A percentile compares a stretch with the other conserved stretches of the same genome.
Conservation (phyloP, 2,888 invertebrate genomes). For the Trichacis sp. region DNA sequence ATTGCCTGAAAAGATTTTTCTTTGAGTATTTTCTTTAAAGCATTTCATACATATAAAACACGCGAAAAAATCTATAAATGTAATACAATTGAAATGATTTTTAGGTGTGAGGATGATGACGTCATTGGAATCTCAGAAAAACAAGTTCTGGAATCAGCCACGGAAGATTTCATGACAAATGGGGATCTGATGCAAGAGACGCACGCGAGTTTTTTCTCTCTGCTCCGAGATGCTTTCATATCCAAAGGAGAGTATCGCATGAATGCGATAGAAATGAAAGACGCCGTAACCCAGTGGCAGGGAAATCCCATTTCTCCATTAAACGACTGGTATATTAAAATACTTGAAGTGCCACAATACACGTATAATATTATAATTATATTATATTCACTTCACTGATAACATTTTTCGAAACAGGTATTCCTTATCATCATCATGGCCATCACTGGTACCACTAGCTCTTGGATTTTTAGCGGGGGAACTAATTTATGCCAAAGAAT, state of each 20-base stretch:
- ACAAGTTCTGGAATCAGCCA: constrained; percentile 50
- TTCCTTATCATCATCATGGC: constrained; percentile 62
- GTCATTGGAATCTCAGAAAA: constrained; percentile 61
- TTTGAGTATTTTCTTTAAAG: no score
- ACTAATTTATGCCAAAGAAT: constrained; percentile 58
- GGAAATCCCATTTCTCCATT: constrained; percentile 84
- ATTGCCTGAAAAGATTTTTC: no score
- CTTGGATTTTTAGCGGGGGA: constrained; percentile 65
- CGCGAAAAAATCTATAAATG: no score
- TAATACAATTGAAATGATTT: no score
- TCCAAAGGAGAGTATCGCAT: constrained; percentile 88
- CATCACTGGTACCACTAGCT: constrained; percentile 61
- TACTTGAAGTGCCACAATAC: no score
- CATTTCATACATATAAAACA: no score
- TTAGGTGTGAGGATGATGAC: constrained; percentile 58
- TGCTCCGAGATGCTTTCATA: constrained; percentile 89
- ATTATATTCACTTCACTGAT: background rate
- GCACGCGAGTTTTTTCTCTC: constrained; percentile 87
- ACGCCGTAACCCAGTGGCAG: constrained; percentile 80
- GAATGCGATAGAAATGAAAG: constrained; percentile 80
- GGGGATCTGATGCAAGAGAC: constrained; percentile 81
- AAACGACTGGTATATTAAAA: constrained; percentile 90
- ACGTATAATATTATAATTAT: no score
- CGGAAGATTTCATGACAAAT: constrained; percentile 57
- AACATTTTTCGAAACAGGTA: constrained; percentile 49